Conservation (phyloP, 1,140 invertebrate genomes). For the Amyelois transitella region DNA sequence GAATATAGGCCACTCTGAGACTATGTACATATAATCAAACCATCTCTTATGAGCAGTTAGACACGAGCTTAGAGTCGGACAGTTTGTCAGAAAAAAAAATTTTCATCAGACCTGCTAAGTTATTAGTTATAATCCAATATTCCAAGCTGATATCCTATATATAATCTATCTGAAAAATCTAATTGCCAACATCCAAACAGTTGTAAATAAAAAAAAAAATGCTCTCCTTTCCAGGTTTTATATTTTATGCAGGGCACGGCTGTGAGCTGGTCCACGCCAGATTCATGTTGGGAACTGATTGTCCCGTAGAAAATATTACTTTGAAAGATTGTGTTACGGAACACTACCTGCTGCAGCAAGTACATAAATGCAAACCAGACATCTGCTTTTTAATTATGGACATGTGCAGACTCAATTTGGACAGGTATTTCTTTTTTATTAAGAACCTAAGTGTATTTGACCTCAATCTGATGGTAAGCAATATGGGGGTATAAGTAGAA, state of each 20-base stretch:
- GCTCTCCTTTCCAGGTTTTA: constrained; percentile 48
- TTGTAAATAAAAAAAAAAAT: neutral
- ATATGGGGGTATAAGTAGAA: too few species aligned
- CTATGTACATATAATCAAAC: too few species aligned
- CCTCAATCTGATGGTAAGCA: neutral
- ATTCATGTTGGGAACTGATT: constrained; percentile 58
- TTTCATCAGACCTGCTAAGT: too few species aligned
- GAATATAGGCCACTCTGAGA: too few species aligned
- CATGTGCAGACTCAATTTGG: constrained; percentile 62
- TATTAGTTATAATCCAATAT: too few species aligned
- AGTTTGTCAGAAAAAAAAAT: too few species aligned
- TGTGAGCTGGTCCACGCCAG: constrained; percentile 64
- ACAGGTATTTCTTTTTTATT: constrained; percentile 38
- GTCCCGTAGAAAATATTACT: constrained; percentile 50
- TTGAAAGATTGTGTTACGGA: constrained; percentile 58
- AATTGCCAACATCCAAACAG: too few species aligned
- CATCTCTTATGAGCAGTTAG: too few species aligned
- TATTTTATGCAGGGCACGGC: constrained; percentile 70
- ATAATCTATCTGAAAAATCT: too few species aligned
- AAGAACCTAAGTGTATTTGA: too few species aligned
- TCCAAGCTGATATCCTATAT: too few species aligned
- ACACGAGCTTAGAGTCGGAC: too few species aligned
- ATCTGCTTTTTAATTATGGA: constrained; percentile 65
- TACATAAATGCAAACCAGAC: constrained; percentile 53
- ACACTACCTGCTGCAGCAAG: constrained; percentile 54